phyloP scores from a whole-genome alignment of 2,797 vertebrate genomes.

The Ctenochaetus hawaiiensis region DNA sequence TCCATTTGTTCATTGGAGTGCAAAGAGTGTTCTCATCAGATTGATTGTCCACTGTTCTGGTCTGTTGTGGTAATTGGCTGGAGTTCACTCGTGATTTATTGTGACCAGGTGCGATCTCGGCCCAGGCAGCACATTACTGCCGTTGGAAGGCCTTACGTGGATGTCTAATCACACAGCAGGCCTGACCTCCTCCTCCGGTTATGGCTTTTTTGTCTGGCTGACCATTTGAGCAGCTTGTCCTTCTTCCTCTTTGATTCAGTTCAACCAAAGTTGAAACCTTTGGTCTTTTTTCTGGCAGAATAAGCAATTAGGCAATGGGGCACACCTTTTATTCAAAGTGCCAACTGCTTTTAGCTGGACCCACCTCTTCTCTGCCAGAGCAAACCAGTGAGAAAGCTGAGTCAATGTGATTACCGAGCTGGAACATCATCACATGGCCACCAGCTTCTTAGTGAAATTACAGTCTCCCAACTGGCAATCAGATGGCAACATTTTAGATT shows the following conservation, averaged over 20 bases:
- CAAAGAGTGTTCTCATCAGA: conserved; percentile 18
- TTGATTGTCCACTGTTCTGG: conserved; percentile 19
- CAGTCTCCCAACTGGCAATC: conserved; percentile 10
- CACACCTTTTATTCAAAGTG: conserved; percentile 16
- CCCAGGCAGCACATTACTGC: conserved; percentile 7
- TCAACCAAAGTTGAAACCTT: background rate
- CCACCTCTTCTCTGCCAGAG: conserved; percentile 7
- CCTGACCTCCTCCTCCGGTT: conserved; percentile 32
- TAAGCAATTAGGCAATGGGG: conserved; percentile 12
- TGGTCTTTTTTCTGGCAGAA: conserved; percentile 7
- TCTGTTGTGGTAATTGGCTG: conserved; percentile 27
- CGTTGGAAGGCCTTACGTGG: conserved; percentile 4
- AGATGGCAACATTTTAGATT: conserved; percentile 21
- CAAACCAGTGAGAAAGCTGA: conserved; percentile 26
- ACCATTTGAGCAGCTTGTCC: conserved; percentile 32
- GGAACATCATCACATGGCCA: conserved; percentile 23
- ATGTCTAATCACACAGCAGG: conserved; percentile 31
- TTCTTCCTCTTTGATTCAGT: conserved; percentile 12
- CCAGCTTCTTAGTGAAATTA: conserved; percentile 25
- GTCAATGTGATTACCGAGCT: conserved; percentile 24
- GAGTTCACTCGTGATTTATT: conserved; percentile 27
- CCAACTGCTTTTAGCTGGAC: conserved; percentile 3
- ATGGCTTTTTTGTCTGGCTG: conserved; percentile 15
- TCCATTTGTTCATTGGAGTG: conserved; percentile 9
- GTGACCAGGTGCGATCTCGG: background rate